A percentile compares a stretch with the other conserved stretches of the same genome.
phyloP scores from a whole-genome alignment of 2,113 vertebrate genomes.

The Malurus alboscapulatus region DNA sequence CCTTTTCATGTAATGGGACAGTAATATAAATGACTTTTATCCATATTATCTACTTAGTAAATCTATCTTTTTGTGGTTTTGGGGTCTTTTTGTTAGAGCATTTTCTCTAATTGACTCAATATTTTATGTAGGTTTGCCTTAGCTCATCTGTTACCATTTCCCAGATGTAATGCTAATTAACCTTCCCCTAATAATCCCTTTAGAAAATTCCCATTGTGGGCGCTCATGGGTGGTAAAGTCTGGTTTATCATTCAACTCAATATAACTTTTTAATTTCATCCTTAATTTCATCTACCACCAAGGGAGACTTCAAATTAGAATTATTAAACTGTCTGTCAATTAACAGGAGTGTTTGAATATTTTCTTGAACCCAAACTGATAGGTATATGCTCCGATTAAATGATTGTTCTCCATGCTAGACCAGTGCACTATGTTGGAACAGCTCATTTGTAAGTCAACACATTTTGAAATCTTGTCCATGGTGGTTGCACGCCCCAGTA shows the following conservation, averaged over 20 bases:
- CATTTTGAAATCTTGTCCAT: background rate
- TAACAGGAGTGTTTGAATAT: slow-evolving; percentile 50
- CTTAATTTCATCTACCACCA: slow-evolving; percentile 54
- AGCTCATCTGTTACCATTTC: slow-evolving; percentile 49
- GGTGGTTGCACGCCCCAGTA: background rate
- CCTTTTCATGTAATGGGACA: background rate
- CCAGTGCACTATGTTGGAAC: background rate
- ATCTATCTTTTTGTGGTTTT: background rate
- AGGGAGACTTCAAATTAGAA: slow-evolving; percentile 57
- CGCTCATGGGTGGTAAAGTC: slow-evolving; percentile 42
- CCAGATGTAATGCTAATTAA: slow-evolving; percentile 61
- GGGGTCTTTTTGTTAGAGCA: background rate
- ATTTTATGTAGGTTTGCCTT: slow-evolving; percentile 42
- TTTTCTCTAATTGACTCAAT: slow-evolving; percentile 51
- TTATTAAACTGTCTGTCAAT: slow-evolving; percentile 58
- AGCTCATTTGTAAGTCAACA: background rate
- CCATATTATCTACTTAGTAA: background rate
- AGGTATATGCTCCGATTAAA: background rate
- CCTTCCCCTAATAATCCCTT: slow-evolving; percentile 51
- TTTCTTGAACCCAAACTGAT: background rate
- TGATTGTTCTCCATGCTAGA: background rate
- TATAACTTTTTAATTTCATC: slow-evolving; percentile 68
- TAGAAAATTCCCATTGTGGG: slow-evolving; percentile 53
- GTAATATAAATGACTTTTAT: background rate
- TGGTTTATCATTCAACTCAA: slow-evolving; percentile 53